Evolutionary conservation across 1,140 invertebrate genomes (phyloP).

Genomic region (Drosophila ironensis): DNA sequence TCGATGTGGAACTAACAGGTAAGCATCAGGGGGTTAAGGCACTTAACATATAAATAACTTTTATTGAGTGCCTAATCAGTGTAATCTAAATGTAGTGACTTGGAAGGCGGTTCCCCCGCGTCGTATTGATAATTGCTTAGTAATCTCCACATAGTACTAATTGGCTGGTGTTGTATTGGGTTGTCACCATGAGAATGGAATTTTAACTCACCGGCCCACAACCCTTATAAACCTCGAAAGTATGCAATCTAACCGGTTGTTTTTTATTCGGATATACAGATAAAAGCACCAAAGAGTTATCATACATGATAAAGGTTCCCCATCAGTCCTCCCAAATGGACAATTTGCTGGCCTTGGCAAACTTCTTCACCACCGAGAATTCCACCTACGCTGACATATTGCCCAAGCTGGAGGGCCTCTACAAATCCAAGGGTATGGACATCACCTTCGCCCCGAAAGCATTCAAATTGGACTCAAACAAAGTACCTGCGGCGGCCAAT

Average conservation of each 20-base stretch:
- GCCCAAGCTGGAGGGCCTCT: constrained; percentile 58
- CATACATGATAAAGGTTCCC: constrained; percentile 67
- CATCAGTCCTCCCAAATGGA: constrained; percentile 55
- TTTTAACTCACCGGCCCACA: not conserved
- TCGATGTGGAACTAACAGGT: constrained; percentile 63
- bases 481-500: constrained; percentile 39
- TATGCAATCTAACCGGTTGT: not conserved
- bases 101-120: not conserved
- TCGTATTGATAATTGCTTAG: constrained; percentile 10
- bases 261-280: constrained; percentile 27
- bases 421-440: constrained; percentile 52
- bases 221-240: not conserved
- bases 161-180: not conserved
- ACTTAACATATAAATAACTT: not conserved
- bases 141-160: not conserved
- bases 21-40: not conserved
- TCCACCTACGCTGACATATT: constrained; percentile 53
- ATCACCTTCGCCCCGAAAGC: constrained; percentile 49
- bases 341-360: constrained; percentile 38
- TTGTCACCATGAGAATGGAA: not conserved
- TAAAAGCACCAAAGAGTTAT: constrained; percentile 39
- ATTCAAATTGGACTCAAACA: constrained; percentile 18
- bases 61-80: not conserved
- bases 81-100: not conserved
- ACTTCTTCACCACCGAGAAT: constrained; percentile 65